Evolutionary conservation across 2,888 invertebrate genomes (phyloP).

Genomic region (Balanococcus diminutus): DNA sequence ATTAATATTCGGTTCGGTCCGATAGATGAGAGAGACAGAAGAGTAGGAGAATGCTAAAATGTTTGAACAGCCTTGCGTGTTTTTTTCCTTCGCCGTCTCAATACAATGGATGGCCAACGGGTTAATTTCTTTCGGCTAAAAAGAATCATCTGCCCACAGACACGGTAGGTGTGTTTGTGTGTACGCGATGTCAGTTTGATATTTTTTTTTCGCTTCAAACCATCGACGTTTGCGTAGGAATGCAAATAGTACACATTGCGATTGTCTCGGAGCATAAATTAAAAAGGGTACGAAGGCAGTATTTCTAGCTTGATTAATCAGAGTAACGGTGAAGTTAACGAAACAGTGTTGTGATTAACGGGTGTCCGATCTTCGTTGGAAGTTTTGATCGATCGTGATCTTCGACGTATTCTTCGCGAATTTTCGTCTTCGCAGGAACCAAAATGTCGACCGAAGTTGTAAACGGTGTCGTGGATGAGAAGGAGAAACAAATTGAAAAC

Average conservation of each 20-base stretch:
- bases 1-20: constrained; percentile 1
- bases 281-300: background rate
- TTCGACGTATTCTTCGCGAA: background rate
- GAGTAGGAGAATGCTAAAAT: background rate
- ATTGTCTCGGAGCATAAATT: constrained; percentile 10
- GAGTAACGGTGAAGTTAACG: background rate
- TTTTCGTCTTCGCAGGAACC: background rate
- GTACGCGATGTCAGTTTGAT: background rate
- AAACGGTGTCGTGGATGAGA: background rate
- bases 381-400: background rate
- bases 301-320: background rate
- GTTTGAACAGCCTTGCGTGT: background rate
- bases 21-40: too few species aligned
- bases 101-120: constrained; percentile 31
- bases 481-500: constrained; percentile 63
- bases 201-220: background rate
- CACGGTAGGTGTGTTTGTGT: background rate
- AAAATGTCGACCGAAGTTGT: background rate
- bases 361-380: background rate
- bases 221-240: constrained; percentile 10
- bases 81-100: background rate
- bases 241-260: background rate
- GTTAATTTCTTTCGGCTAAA: constrained; percentile 26
- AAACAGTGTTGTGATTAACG: constrained; percentile 9
- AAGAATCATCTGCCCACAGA: constrained; percentile 26